Base-by-base conservation (phyloP, 2,113 vertebrate species). In the Spheniscus mendiculus region DNA sequence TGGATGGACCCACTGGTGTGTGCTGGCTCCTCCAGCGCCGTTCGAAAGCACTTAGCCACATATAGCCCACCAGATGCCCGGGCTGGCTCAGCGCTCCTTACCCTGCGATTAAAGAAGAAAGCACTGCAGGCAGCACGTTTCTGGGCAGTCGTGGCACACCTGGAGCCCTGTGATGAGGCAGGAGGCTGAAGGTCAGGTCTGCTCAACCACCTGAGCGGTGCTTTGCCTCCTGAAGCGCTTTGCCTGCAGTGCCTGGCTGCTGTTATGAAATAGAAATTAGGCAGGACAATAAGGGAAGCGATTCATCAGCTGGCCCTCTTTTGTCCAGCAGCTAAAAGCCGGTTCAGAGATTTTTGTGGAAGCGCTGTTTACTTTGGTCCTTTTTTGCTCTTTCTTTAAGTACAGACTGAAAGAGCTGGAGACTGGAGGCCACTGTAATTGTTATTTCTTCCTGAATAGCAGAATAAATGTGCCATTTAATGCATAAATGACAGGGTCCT, bases 241-340 rank as follows among this genome's bases (percentile, higher is more conserved):
- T 89, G 89, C 92, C 83, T 18, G 44, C 83, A 77, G 85, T 62
- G 87, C 58, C 3, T 3, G 38, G 47, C 56, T 83, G 76, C 67
- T 40, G 76, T 95, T 95, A 92, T 0, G n/a, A 90, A 95, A 92
- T 18, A 50, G 83, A 22, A 85, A 22, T 4, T 15, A 45, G 85
- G 11, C 0, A 6, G 86, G 89, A 85, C 93, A 83, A 83, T 82
- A 32, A 52, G 49, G 7, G 26, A 72, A 94, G 87, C 10, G 2
- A 81, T 38, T 89, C 40, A 11, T 53, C 61, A 38, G 29, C 82
- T 71, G 72, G 5, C 36, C 30, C 5, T 15, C 66, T 91, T 95
- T 95, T 97, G 89, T 96, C 78, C 87, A 34, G 84, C 74, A 53
- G 15, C 94, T 96, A 85, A 96, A 96, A 96, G 91, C 81, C 47